A percentile compares a stretch with the other conserved stretches of the same genome.
phyloP scores from a whole-genome alignment of 2,888 invertebrate genomes.

The Oxyteleia sp. region DNA sequence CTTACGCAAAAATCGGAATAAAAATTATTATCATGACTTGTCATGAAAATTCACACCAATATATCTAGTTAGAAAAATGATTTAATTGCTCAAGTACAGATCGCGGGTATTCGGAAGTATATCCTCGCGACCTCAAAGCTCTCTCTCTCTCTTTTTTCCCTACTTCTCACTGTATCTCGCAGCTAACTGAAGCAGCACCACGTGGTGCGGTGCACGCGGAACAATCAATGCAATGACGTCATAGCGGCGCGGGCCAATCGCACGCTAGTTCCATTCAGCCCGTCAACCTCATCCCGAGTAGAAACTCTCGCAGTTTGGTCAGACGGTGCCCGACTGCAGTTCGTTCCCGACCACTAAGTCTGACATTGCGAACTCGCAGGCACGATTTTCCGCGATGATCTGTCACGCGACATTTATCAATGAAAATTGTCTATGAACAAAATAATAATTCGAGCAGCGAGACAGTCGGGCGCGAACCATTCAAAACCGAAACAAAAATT shows the following conservation, averaged over 20 bases:
- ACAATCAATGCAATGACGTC: slow-evolving; percentile 93
- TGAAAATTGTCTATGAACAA: slow-evolving; percentile 41
- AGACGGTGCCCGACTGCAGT: slow-evolving; percentile 87
- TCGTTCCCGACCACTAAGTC: slow-evolving; percentile 86
- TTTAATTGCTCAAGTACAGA: slow-evolving; percentile 21
- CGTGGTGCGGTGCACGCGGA: slow-evolving; percentile 89
- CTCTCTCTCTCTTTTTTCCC: slow-evolving; percentile 35
- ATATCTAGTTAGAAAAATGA: slow-evolving; percentile 12
- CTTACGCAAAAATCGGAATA: too few species aligned
- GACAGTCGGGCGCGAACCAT: slow-evolving; percentile 34
- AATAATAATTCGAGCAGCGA: slow-evolving; percentile 4
- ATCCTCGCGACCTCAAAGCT: slow-evolving; percentile 53
- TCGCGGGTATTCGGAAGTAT: slow-evolving; percentile 35
- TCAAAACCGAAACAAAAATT: neutral
- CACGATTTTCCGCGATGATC: slow-evolving; percentile 37
- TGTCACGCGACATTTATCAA: slow-evolving; percentile 53
- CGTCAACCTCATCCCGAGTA: slow-evolving; percentile 85
- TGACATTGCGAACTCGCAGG: slow-evolving; percentile 69
- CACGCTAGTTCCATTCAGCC: slow-evolving; percentile 91
- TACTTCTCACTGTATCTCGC: slow-evolving; percentile 39
- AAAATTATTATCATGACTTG: too few species aligned
- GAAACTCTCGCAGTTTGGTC: slow-evolving; percentile 85
- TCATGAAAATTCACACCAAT: slow-evolving; percentile 14
- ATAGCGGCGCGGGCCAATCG: slow-evolving; percentile 90
- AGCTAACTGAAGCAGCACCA: slow-evolving; percentile 78